Percentiles rank a stretch among this genome's conserved stretches.
phyloP scores from a whole-genome alignment of 2,888 invertebrate species.

The Trichogramma evanescens region DNA sequence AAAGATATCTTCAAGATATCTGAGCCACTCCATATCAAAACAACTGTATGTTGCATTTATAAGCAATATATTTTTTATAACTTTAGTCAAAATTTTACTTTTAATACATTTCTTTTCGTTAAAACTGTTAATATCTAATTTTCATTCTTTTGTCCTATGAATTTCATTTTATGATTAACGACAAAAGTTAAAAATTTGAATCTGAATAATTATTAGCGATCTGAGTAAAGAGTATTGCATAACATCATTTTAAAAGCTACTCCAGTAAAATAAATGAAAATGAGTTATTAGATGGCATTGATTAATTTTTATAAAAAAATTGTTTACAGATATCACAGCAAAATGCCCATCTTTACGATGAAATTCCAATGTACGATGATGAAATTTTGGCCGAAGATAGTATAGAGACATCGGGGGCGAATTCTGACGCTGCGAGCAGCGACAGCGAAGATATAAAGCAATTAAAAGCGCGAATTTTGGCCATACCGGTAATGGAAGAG shows the following conservation, averaged over 20 bases:
- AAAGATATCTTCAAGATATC: slow-evolving; percentile 14
- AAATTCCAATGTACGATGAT: slow-evolving; percentile 13
- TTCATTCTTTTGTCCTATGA: background rate
- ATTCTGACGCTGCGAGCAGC: slow-evolving; percentile 31
- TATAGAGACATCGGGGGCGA: slow-evolving; percentile 32
- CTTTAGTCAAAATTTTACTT: too few species aligned
- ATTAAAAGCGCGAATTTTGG: slow-evolving; percentile 38
- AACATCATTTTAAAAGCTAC: too few species aligned
- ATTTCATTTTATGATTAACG: too few species aligned
- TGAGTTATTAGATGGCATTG: too few species aligned
- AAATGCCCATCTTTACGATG: slow-evolving; percentile 10
- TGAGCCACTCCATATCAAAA: background rate
- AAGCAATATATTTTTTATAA: background rate
- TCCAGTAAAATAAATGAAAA: too few species aligned
- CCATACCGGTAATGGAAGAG: slow-evolving; percentile 36
- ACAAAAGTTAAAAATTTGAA: too few species aligned
- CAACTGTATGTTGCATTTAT: background rate
- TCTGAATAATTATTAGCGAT: too few species aligned
- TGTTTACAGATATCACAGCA: background rate
- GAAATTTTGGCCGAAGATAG: slow-evolving; percentile 30
- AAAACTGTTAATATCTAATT: background rate
- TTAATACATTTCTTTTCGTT: too few species aligned
- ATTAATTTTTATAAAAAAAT: background rate
- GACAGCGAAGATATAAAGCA: slow-evolving; percentile 39
- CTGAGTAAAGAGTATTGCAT: too few species aligned